Evolutionary conservation across 1,140 invertebrate genomes (phyloP).

Genomic region (Dysdera silvatica): DNA sequence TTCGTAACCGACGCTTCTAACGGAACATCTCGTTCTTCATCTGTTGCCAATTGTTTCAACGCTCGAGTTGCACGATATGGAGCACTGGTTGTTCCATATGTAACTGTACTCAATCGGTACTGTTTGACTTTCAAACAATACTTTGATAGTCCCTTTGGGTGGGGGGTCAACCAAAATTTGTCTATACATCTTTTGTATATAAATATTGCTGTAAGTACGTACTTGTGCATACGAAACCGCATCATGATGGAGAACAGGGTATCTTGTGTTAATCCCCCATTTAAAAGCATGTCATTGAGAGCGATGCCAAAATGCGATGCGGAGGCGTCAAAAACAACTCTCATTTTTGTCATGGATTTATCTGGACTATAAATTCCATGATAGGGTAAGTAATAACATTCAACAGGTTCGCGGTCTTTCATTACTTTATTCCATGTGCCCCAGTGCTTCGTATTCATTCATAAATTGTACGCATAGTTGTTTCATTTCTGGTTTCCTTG

Average conservation of each 20-base stretch:
- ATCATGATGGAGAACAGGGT: background rate
- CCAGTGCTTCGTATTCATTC: background rate
- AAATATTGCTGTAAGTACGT: background rate
- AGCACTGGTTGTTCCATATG: constrained; percentile 38
- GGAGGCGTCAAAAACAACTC: background rate
- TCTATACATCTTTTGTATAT: background rate
- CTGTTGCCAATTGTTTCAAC: constrained; percentile 34
- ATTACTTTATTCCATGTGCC: background rate
- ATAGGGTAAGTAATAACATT: background rate
- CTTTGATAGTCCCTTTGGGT: constrained; percentile 35
- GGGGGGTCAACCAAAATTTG: background rate
- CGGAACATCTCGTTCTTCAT: constrained; percentile 32
- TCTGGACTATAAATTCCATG: background rate
- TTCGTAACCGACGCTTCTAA: constrained; percentile 12
- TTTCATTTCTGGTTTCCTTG: background rate
- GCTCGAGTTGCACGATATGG: constrained; percentile 38
- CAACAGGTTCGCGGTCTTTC: background rate
- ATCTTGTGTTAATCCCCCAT: background rate
- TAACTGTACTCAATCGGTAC: constrained; percentile 38
- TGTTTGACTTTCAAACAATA: constrained; percentile 42
- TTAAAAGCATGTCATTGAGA: background rate
- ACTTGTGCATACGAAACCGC: background rate
- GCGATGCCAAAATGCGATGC: background rate
- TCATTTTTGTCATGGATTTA: too few relatives aligned
- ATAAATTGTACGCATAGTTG: background rate